A percentile compares a stretch with the other conserved stretches of the same genome.
Evolutionary conservation across 2,888 invertebrate species (phyloP).

Genomic region (Ditylenchus weischeri): DNA sequence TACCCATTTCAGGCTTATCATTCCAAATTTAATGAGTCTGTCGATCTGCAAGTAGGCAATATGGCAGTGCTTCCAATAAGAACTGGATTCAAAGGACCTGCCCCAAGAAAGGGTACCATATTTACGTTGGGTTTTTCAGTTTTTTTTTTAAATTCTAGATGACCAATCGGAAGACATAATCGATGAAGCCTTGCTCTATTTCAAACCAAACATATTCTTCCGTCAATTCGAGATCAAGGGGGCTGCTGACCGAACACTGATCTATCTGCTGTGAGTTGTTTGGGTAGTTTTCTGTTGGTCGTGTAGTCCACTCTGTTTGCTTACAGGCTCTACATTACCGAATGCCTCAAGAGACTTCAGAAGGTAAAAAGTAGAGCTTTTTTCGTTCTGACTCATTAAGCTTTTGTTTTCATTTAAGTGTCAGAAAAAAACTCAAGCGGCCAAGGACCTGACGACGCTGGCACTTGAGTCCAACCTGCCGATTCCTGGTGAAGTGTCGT

Average conservation of each 20-base stretch:
- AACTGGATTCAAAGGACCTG: conserved; percentile 88
- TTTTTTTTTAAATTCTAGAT: conserved; percentile 28
- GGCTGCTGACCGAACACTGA: conserved; percentile 89
- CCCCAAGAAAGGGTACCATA: conserved; percentile 66
- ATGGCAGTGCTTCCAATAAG: conserved; percentile 85
- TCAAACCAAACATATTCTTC: conserved; percentile 98
- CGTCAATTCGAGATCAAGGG: conserved; percentile 98
- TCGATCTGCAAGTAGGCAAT: conserved; percentile 75
- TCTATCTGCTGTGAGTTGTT: conserved; percentile 70
- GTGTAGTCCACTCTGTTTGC: no score
- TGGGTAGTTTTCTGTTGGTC: no score
- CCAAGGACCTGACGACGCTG: conserved; percentile 91
- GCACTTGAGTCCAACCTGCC: conserved; percentile 80
- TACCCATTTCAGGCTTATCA: conserved; percentile 78
- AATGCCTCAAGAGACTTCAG: conserved; percentile 89
- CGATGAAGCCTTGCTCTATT: conserved; percentile 92
- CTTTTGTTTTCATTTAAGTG: conserved; percentile 63
- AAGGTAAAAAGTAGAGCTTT: conserved; percentile 62
- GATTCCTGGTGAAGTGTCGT: conserved; percentile 89
- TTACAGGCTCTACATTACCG: conserved; percentile 85
- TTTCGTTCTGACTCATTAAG: neutral
- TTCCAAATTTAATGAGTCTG: conserved; percentile 75
- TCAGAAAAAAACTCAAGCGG: conserved; percentile 75
- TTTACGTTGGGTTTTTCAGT: neutral
- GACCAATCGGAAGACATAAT: conserved; percentile 80